Evolutionary conservation across 2,113 vertebrate genomes (phyloP).

Genomic region (Podarcis cretensis): DNA sequence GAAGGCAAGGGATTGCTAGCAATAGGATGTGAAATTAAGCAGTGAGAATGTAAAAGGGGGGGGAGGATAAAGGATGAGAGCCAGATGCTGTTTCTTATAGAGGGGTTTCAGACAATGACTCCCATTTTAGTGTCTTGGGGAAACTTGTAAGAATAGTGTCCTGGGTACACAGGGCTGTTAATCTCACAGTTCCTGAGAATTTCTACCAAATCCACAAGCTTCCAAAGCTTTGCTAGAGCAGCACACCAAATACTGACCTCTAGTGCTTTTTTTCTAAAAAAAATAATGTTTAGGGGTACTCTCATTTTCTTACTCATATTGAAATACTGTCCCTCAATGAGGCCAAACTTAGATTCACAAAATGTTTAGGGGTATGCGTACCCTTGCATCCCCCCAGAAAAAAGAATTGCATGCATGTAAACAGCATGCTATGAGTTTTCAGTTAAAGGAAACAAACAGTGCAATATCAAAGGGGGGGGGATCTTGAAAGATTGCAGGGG

Average conservation of each 20-base stretch:
- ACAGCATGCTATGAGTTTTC: not conserved
- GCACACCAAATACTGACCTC: not conserved
- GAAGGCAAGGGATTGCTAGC: not conserved
- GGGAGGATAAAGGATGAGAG: not conserved
- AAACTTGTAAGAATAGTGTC: not conserved
- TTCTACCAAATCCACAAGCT: not conserved
- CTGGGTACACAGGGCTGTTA: not conserved
- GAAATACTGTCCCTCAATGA: too few species aligned
- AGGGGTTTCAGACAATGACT: slow-evolving; percentile 36
- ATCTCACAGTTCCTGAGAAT: not conserved
- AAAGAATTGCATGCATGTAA: not conserved
- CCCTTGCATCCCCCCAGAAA: too few species aligned
- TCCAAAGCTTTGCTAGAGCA: not conserved
- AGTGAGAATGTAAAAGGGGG: not conserved
- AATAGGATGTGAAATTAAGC: slow-evolving; percentile 30
- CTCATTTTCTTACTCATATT: too few species aligned
- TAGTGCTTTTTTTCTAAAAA: too few species aligned
- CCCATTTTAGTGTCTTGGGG: not conserved
- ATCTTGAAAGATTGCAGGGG: too few species aligned
- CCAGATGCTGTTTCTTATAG: slow-evolving; percentile 41
- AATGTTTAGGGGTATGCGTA: too few species aligned
- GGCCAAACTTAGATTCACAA: too few species aligned
- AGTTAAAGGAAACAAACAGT: not conserved
- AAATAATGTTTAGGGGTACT: too few species aligned
- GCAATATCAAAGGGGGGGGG: not conserved